Conservation (phyloP, 2,113 vertebrate genomes). For the Chamaetylas fuelleborni region DNA sequence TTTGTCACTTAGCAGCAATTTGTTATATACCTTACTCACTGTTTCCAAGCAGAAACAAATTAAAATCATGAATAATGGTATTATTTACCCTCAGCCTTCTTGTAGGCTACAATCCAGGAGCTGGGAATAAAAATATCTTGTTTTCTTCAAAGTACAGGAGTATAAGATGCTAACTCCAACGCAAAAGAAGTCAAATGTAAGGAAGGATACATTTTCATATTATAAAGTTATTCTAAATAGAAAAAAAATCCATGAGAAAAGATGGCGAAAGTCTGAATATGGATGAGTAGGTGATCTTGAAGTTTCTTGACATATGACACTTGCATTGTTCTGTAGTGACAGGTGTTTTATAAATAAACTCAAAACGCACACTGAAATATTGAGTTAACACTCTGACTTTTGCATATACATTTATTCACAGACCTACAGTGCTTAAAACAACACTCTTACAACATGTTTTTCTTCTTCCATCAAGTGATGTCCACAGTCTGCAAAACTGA, state of each 20-base stretch:
- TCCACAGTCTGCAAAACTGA: constrained; percentile 23
- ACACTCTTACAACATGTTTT: neutral
- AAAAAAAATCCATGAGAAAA: neutral
- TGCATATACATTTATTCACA: constrained; percentile 3
- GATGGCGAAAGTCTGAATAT: neutral
- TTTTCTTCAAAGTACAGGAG: neutral
- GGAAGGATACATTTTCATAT: neutral
- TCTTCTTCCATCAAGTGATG: constrained; percentile 1
- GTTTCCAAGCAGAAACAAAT: neutral
- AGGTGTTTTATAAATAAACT: neutral
- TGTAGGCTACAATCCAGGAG: neutral
- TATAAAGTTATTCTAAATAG: neutral
- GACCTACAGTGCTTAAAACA: neutral
- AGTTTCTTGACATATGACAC: neutral
- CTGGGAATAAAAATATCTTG: neutral
- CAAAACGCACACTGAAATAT: neutral
- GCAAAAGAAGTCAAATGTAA: neutral
- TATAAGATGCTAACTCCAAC: neutral
- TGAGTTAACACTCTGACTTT: neutral
- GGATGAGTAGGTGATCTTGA: neutral
- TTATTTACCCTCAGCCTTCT: neutral
- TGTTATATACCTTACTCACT: neutral
- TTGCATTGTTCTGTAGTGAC: neutral
- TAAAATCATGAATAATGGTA: neutral
- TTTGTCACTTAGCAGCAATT: neutral